These are phyloP conservation scores for Eubasilissa regina DNA, from an alignment of 1,140 invertebrate genomes.

Conservation along the genomic window DNA sequence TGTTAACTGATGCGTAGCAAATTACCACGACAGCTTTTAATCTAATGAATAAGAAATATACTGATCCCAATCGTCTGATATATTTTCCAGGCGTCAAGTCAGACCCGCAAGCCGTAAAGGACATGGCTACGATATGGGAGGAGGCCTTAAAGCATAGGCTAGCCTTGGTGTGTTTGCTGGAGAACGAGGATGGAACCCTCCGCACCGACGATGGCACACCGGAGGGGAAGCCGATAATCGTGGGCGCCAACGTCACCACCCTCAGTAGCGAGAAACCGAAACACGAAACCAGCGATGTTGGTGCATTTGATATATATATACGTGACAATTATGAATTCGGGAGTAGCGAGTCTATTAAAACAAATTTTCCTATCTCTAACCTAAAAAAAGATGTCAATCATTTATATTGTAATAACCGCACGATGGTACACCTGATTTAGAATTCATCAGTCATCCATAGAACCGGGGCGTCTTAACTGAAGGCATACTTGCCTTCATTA, in stretches of 20 bases:
- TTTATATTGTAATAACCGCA: background rate
- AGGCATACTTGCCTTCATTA: no score
- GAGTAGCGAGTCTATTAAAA: background rate
- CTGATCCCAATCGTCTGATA: no score
- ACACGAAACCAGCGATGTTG: background rate
- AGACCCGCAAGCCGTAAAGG: background rate
- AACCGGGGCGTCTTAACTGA: no score
- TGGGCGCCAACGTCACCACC: conserved; percentile 3
- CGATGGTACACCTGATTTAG: background rate
- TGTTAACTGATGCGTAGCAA: no score
- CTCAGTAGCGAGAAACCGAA: background rate
- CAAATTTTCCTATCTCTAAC: background rate
- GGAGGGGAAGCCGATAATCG: background rate
- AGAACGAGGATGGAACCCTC: background rate
- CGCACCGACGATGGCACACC: background rate
- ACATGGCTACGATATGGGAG: background rate
- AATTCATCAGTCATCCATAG: no score
- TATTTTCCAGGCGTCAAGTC: background rate
- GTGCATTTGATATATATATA: no score
- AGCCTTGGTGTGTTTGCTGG: background rate
- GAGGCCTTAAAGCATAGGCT: background rate
- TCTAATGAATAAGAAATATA: no score
- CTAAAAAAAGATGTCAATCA: background rate
- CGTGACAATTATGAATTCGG: no score
- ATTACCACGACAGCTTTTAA: no score